Percentiles rank a stretch among this genome's conserved stretches.
These are phyloP conservation scores for Anthophora plumipes DNA, from an alignment of 2,888 invertebrate genomes.

Conservation along the genomic window DNA sequence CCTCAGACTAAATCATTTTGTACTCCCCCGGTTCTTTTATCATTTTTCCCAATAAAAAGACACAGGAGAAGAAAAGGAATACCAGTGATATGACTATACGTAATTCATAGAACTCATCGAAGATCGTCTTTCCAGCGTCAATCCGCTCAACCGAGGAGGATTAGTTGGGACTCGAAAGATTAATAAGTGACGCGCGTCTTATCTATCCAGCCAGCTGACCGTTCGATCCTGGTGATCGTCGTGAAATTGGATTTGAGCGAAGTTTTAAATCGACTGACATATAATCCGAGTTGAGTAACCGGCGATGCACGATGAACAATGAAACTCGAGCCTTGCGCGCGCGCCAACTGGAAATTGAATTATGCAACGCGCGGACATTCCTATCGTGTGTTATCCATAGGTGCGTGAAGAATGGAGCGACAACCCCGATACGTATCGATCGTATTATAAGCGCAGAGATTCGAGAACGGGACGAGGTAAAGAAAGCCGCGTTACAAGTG, in stretches of 20 bases:
- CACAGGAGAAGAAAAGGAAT: background rate
- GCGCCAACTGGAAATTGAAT: slow-evolving; percentile 59
- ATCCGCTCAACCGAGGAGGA: slow-evolving; percentile 7
- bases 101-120: background rate
- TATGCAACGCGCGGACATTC: slow-evolving; percentile 61
- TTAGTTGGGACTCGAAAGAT: slow-evolving; percentile 23
- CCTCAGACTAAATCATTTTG: too few species aligned
- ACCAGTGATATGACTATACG: background rate
- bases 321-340: slow-evolving; percentile 45
- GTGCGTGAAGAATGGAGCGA: slow-evolving; percentile 56
- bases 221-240: slow-evolving; percentile 21
- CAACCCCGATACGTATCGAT: slow-evolving; percentile 61
- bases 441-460: slow-evolving; percentile 50
- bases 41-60: too few species aligned
- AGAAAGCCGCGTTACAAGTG: slow-evolving; percentile 58
- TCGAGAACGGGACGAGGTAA: slow-evolving; percentile 38
- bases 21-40: too few species aligned
- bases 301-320: slow-evolving; percentile 39
- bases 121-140: slow-evolving; percentile 9
- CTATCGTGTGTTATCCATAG: slow-evolving; percentile 53
- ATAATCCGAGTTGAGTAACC: slow-evolving; percentile 63
- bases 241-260: slow-evolving; percentile 58
- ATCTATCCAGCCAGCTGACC: slow-evolving; percentile 30
- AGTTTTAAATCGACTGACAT: slow-evolving; percentile 62
- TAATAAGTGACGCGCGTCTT: slow-evolving; percentile 41